These are phyloP conservation scores for Crossaster papposus DNA, from an alignment of 53 echinoderm and acorn worm genomes.

Conservation along the genomic window DNA sequence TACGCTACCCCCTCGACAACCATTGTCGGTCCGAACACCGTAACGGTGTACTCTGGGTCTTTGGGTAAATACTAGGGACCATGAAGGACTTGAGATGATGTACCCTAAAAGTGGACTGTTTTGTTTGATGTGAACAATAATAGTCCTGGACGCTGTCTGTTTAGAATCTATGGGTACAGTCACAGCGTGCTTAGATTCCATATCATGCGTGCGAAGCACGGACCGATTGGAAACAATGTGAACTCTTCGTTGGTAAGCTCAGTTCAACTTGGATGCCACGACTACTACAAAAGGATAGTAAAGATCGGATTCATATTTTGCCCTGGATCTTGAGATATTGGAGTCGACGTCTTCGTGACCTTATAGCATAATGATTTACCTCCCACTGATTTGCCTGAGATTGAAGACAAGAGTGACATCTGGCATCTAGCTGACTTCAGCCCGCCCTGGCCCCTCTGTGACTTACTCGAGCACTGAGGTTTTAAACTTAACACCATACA, in stretches of 20 bases:
- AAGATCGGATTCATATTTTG: neutral
- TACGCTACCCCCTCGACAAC: neutral
- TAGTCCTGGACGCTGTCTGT: neutral
- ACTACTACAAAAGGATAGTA: neutral
- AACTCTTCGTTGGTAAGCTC: neutral
- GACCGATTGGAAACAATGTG: neutral
- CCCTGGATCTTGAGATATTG: neutral
- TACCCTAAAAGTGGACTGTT: neutral
- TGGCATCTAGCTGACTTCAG: neutral
- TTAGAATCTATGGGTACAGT: neutral
- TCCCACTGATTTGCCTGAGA: neutral
- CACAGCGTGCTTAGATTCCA: conserved; percentile 12
- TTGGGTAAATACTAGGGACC: neutral
- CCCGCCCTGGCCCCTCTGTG: neutral
- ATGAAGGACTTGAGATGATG: conserved; percentile 10
- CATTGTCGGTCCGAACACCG: conserved; percentile 31
- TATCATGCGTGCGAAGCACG: neutral
- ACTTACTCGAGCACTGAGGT: neutral
- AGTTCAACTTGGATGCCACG: neutral
- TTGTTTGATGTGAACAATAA: neutral
- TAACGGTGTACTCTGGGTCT: conserved; percentile 24
- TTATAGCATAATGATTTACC: conserved; percentile 15
- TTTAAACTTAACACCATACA: neutral
- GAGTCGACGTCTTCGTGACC: conserved; percentile 8
- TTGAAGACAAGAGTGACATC: neutral